These are phyloP conservation scores for Takifugu bimaculatus DNA, from an alignment of 2,113 vertebrate species.

Conservation along the genomic window DNA sequence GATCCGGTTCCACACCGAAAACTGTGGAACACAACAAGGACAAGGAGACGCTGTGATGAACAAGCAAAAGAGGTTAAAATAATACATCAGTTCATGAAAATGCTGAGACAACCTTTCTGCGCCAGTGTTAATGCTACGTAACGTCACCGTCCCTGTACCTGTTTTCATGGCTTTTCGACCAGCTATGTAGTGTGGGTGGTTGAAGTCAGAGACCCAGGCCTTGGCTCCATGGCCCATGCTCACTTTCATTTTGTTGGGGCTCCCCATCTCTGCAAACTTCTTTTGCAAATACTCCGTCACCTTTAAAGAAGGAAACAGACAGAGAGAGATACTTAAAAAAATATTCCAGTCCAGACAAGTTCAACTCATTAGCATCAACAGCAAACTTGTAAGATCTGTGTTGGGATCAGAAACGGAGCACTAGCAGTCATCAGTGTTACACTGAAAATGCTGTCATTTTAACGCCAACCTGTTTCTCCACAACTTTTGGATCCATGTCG, in stretches of 20 bases:
- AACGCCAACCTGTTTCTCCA: slow-evolving; percentile 80
- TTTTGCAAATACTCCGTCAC: slow-evolving; percentile 80
- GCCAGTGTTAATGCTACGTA: not conserved
- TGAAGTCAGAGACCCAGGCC: slow-evolving; percentile 96
- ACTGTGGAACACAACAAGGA: slow-evolving; percentile 65
- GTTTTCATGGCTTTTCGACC: slow-evolving; percentile 91
- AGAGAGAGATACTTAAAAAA: not conserved
- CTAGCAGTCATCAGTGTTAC: not conserved
- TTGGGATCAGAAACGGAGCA: not conserved
- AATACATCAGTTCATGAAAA: not conserved
- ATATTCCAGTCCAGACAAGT: not conserved
- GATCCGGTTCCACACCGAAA: slow-evolving; percentile 92
- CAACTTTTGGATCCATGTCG: slow-evolving; percentile 87
- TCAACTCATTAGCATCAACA: not conserved
- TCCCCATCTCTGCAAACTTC: slow-evolving; percentile 82
- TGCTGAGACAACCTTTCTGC: too few relatives aligned
- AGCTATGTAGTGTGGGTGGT: slow-evolving; percentile 93
- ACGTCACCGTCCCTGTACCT: slow-evolving; percentile 67
- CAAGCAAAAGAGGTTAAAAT: not conserved
- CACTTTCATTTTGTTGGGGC: slow-evolving; percentile 88
- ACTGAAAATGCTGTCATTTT: not conserved
- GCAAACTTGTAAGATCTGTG: not conserved
- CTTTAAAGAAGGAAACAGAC: slow-evolving; percentile 49
- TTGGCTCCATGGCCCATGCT: slow-evolving; percentile 86
- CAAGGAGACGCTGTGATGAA: not conserved